A percentile compares a stretch with the other conserved stretches of the same genome.
These are phyloP conservation scores for Pipa parva DNA, from an alignment of 2,113 vertebrate species.

Conservation along the genomic window DNA sequence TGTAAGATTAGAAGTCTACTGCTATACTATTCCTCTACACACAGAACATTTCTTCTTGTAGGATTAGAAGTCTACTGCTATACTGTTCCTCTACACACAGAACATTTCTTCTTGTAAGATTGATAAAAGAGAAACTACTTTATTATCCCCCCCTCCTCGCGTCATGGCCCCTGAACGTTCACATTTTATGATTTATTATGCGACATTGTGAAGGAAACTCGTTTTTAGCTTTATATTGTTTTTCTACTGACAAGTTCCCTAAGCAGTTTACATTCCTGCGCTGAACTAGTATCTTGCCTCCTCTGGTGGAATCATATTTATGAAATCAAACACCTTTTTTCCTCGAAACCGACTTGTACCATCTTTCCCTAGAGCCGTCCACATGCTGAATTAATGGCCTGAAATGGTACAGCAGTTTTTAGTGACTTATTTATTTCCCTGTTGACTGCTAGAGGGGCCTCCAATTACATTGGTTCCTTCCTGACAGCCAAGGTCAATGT, in stretches of 20 bases:
- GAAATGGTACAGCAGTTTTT: background rate
- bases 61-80: too few relatives aligned
- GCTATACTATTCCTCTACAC: too few relatives aligned
- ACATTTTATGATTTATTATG: background rate
- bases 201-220: background rate
- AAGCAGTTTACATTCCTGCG: too few relatives aligned
- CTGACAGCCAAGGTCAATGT: conserved; percentile 21
- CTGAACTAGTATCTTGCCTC: background rate
- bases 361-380: background rate
- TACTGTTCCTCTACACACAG: too few relatives aligned
- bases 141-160: too few relatives aligned
- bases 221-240: background rate
- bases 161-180: background rate
- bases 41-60: too few relatives aligned
- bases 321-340: background rate
- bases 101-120: too few relatives aligned
- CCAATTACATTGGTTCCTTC: background rate
- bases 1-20: too few relatives aligned
- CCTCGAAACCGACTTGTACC: background rate
- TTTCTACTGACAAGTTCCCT: background rate
- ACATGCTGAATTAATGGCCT: background rate
- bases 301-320: background rate
- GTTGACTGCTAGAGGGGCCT: background rate
- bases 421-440: background rate
- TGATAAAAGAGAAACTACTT: too few relatives aligned